Evolutionary conservation across 92 coral and sea anemone species (phyloP).

Genomic region (Paramuricea clavata): DNA sequence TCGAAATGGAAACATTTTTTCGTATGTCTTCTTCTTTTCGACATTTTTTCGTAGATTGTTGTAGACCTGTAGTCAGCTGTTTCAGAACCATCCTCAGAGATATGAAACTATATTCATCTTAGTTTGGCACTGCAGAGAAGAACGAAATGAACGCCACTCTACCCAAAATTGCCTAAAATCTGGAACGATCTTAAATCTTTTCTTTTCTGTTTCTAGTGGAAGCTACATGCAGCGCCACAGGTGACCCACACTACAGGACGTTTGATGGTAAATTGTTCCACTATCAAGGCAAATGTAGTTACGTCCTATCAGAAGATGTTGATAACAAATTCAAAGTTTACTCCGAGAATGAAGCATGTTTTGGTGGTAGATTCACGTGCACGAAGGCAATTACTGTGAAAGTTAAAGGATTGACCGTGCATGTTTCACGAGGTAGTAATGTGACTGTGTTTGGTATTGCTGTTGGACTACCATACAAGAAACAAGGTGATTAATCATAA

Average conservation of each 20-base stretch:
- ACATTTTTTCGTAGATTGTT: too few relatives aligned
- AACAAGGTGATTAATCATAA: constrained; percentile 58
- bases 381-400: constrained; percentile 68
- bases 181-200: background rate
- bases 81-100: too few relatives aligned
- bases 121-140: too few relatives aligned
- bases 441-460: constrained; percentile 67
- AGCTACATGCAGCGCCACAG: constrained; percentile 86
- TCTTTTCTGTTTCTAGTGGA: background rate
- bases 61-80: too few relatives aligned
- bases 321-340: constrained; percentile 77
- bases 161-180: too few relatives aligned
- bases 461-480: constrained; percentile 65
- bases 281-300: constrained; percentile 77
- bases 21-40: too few relatives aligned
- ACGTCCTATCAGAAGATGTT: constrained; percentile 83
- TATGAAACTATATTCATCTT: too few relatives aligned
- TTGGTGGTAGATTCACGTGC: constrained; percentile 72
- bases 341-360: constrained; percentile 76
- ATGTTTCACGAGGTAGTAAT: constrained; percentile 67
- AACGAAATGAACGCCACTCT: too few relatives aligned
- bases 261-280: constrained; percentile 84
- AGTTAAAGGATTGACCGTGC: constrained; percentile 68
- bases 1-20: too few relatives aligned
- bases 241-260: constrained; percentile 90